A percentile compares a stretch with the other conserved stretches of the same genome.
phyloP scores from a whole-genome alignment of 1,140 invertebrate genomes.

The Leguminivora glycinivorella region DNA sequence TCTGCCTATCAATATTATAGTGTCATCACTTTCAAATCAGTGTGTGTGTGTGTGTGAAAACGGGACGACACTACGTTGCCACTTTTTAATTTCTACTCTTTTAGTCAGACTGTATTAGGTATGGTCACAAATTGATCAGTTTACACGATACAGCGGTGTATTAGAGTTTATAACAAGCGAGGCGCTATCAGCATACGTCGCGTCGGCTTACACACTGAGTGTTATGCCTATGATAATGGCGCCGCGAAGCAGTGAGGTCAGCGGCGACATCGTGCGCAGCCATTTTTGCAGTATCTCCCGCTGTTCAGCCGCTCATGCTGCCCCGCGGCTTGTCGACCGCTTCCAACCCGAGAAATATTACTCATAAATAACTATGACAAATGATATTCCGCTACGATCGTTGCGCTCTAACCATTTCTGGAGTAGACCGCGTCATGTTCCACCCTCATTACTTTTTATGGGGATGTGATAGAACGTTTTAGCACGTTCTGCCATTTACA shows the following conservation, averaged over 20 bases:
- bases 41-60: too few species aligned
- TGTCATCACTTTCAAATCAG: too few species aligned
- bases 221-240: slow-evolving; percentile 57
- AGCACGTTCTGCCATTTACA: slow-evolving; percentile 33
- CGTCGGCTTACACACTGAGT: slow-evolving; percentile 47
- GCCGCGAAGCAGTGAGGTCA: slow-evolving; percentile 41
- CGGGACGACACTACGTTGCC: too few species aligned
- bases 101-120: too few species aligned
- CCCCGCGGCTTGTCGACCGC: slow-evolving; percentile 37
- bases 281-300: slow-evolving; percentile 58
- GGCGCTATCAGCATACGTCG: slow-evolving; percentile 44
- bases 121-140: not conserved
- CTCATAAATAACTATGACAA: slow-evolving; percentile 53
- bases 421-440: slow-evolving; percentile 32
- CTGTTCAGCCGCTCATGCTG: slow-evolving; percentile 39
- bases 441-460: slow-evolving; percentile 48
- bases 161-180: slow-evolving; percentile 57
- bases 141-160: slow-evolving; percentile 44
- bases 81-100: too few species aligned
- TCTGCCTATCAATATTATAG: too few species aligned
- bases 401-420: slow-evolving; percentile 35
- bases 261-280: slow-evolving; percentile 58
- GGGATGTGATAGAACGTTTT: slow-evolving; percentile 39
- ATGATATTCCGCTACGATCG: slow-evolving; percentile 44
- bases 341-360: slow-evolving; percentile 36